Evolutionary conservation across 2,888 invertebrate genomes (phyloP), one percentile per base, ranked within the genome.

Genomic region (Labia minor): DNA sequence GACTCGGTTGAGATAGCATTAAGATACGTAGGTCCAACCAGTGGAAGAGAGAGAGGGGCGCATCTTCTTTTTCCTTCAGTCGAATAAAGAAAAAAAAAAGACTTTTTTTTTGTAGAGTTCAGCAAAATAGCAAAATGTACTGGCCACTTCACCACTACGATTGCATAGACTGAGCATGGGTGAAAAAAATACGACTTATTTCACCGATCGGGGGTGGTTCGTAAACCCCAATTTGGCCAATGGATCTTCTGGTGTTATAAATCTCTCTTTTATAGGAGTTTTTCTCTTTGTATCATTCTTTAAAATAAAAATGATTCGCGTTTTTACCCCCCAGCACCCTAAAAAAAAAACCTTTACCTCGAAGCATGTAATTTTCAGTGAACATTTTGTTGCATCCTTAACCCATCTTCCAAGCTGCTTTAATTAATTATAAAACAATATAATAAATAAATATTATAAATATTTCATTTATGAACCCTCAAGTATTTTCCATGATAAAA

Each of bases 151-250:
- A 26, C 8, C 26, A 26, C 26, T 26, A 26, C 26, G 8, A 3
- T 6, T 6, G 26, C 26, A 26, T 6, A 26, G 26, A 26, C 26
- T 26, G 26, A 8, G 3, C 8, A 6, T 3, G 26, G 26, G 26
- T 26, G 16, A 49, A 49, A 49, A 49, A 49, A 49, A 49, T 49
- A 49, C 49, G 49, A 49, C 49, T 49, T 49, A 49, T 49, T 49
- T 49, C 49, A n/a, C 49, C 49, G 49, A 49, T 49, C 49, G 49
- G 26, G 26, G 26, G 26, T 26, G 26, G 49, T 49, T 49, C 49
- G 49, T 49, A 49, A 49, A 49, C 49, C 49, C 49, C 49, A 49
- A 49, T 49, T 49, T 49, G 49, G 49, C 16, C 49, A 49, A 49
- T 49, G 49, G 14, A 49, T 49, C 49, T 49, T 49, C 26, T 26